Percentiles rank a stretch among this genome's conserved stretches.
These are phyloP conservation scores for Caenorhabditis briggsae DNA, from an alignment of 1,140 invertebrate species.

Conservation along the genomic window DNA sequence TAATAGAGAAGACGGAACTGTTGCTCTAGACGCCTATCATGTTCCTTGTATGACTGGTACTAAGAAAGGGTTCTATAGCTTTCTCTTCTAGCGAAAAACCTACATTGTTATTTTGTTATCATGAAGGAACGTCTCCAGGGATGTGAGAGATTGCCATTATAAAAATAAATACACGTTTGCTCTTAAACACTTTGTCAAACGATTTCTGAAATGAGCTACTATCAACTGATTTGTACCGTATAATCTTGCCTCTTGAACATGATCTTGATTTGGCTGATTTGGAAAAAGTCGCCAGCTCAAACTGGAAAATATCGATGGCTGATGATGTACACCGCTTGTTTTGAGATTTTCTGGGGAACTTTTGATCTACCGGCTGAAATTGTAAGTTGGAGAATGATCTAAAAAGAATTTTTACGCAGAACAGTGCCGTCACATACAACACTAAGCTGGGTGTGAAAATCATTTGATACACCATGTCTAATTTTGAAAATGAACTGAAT, in stretches of 20 bases:
- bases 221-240: constrained; percentile 10
- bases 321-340: constrained; percentile 6
- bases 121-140: too few relatives aligned
- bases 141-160: too few relatives aligned
- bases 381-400: neutral
- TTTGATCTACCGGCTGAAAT: constrained; percentile 4
- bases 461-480: too few relatives aligned
- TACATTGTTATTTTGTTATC: too few relatives aligned
- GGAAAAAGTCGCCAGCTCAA: neutral
- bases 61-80: too few relatives aligned
- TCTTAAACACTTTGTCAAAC: too few relatives aligned
- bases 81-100: too few relatives aligned
- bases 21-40: too few relatives aligned
- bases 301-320: constrained; percentile 36
- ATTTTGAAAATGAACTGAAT: too few relatives aligned
- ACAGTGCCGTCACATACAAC: neutral
- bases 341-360: neutral
- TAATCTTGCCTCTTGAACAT: neutral
- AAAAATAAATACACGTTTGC: too few relatives aligned
- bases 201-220: neutral
- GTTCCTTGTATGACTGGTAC: too few relatives aligned
- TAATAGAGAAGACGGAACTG: too few relatives aligned
- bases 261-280: neutral
- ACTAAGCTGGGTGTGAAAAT: neutral
- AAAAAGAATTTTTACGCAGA: neutral